phyloP scores from a whole-genome alignment of 2,113 vertebrate species.

The Labeo catla region DNA sequence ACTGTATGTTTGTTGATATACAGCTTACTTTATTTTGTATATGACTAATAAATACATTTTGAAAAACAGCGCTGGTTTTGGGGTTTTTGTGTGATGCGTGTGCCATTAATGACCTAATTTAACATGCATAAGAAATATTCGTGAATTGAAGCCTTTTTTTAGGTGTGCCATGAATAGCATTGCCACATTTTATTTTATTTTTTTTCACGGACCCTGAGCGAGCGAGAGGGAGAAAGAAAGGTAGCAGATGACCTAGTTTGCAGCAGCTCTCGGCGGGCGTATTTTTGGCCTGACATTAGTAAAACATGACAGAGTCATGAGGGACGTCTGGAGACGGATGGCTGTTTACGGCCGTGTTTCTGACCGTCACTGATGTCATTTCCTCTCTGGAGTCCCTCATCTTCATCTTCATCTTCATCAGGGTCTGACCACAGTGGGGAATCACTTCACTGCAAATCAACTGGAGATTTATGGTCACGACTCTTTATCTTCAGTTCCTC shows the following conservation, averaged over 20 bases:
- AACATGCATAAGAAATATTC: slow-evolving; percentile 23
- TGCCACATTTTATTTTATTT: slow-evolving; percentile 39
- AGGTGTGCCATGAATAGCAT: slow-evolving; percentile 24
- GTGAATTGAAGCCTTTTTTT: slow-evolving; percentile 28
- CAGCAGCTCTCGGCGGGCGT: slow-evolving; percentile 54
- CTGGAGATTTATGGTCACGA: neutral
- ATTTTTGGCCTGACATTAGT: slow-evolving; percentile 63
- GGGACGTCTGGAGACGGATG: slow-evolving; percentile 34
- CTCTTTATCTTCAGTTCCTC: too few species aligned
- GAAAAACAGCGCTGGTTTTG: slow-evolving; percentile 70
- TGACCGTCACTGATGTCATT: slow-evolving; percentile 1
- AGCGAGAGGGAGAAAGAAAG: slow-evolving; percentile 1
- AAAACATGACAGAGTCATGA: slow-evolving; percentile 59
- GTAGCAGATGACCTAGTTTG: slow-evolving; percentile 58
- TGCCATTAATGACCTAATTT: slow-evolving; percentile 48
- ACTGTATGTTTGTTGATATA: slow-evolving; percentile 95
- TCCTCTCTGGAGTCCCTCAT: neutral
- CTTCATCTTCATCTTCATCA: neutral
- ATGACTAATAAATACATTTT: slow-evolving; percentile 98
- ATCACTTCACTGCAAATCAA: neutral
- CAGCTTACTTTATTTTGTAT: slow-evolving; percentile 98
- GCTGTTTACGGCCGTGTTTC: neutral
- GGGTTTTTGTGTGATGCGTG: neutral
- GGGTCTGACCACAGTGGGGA: neutral
- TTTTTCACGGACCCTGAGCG: slow-evolving; percentile 30